Evolutionary conservation across 2,888 invertebrate genomes (phyloP), one percentile per base, ranked within the genome.

Genomic region (Tuberolachnus salignus): DNA sequence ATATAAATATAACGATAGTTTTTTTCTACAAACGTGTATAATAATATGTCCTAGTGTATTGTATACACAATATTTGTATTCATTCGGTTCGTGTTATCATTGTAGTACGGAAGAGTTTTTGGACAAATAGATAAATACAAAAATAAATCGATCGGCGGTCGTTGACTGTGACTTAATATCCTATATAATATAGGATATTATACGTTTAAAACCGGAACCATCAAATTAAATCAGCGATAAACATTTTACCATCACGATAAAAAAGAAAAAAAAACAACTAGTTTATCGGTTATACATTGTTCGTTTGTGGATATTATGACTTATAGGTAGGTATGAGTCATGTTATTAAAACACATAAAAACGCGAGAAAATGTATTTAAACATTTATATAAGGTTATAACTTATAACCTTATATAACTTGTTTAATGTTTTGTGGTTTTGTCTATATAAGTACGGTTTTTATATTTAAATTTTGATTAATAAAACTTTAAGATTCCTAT

Each of bases 51-150:
- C n/a, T 19, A 44, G 26, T 3, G 23, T 63, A 16, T 34, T 59
- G 14, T 16, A 3, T 51, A 42, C 6, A 1, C 3, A n/a, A 23
- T 4, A 46, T 23, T 14, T 19, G 21, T 63, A 63, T 51, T 51
- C 21, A 73, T 16, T 21, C 51, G 4, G 51, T 73, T 73, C 49
- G 9, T 51, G 21, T 34, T 63, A 63, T 73, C 61, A 63, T 73
- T 19, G 21, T 51, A 16, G 21, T 21, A 21, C 61, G 73, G 61
- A 73, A 73, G 73, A 63, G 61, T 73, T 73, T 34, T 73, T 42
- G 11, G 51, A 63, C 34, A 63, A 73, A 51, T 51, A 34, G 42
- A 63, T 51, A 34, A 21, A 63, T 51, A 34, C 10, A 11, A 51
- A 51, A 73, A 63, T 51, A 51, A 63, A 73, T 51, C 21, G 61